Evolutionary conservation across 2,113 vertebrate species (phyloP), one percentile per base, ranked within the genome.

Genomic region (Pygoscelis antarcticus): DNA sequence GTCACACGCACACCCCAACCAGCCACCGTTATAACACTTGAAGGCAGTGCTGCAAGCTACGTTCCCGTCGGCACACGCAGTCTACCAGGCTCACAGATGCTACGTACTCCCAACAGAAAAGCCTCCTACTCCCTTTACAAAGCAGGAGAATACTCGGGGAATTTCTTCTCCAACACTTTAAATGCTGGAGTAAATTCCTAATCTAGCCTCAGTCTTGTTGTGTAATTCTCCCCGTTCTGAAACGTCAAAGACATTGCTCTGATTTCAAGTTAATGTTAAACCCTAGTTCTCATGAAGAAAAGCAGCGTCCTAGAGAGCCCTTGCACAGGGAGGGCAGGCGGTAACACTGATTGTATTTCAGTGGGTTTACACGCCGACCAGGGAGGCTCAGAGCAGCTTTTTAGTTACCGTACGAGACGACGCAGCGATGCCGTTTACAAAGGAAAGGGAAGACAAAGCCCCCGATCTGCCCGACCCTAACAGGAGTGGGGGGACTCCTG

Each of bases 341-440:
- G 32, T 6, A 64, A 44, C 44, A 6, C 38, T 6, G 38, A 25
- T 19, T 51, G 21, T 9, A 9, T 5, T 44, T 19, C 44, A 20
- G 42, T 0, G 29, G 17, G 25, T 42, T 85, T 64, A 22, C 83
- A 30, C 62, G 44, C 40, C 18, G 6, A 36, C 8, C 30, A 54
- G 27, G 49, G 71, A 92, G 36, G 71, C 54, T 92, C 57, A 13
- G 62, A 69, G 54, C 65, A 90, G 58, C 71, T 30, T 61, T 40
- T 57, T 1, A 29, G 22, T 40, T 16, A 29, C 70, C 1, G 2
- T 0, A 23, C 0, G 5, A 74, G 80, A 18, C 0, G 1, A 77
- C 1, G 5, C 32, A 34, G 42, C 3, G 2, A 47, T 2, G 8
- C 8, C 6, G 5, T 34, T 65, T n/a, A 46, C 29, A 22, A 74